phyloP scores from a whole-genome alignment of 2,797 vertebrate genomes.

The Erithacus rubecula region DNA sequence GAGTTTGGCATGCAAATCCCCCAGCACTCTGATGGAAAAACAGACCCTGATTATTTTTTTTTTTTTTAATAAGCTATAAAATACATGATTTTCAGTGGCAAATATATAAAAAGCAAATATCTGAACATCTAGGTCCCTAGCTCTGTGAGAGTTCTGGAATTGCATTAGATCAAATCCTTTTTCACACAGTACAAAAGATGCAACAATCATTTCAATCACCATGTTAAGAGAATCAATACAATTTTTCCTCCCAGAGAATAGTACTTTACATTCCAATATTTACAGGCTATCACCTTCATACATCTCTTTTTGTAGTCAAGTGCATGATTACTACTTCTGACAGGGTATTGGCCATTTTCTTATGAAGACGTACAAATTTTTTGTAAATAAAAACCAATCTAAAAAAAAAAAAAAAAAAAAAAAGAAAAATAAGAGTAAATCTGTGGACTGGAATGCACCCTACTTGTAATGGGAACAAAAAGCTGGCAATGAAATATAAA shows the following conservation, averaged over 20 bases:
- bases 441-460: constrained; percentile 85
- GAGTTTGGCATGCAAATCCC: constrained; percentile 72
- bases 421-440: constrained; percentile 72
- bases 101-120: constrained; percentile 45
- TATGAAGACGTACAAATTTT: constrained; percentile 80
- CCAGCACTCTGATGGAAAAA: constrained; percentile 63
- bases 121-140: constrained; percentile 26
- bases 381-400: constrained; percentile 82
- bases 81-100: constrained; percentile 43
- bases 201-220: constrained; percentile 71
- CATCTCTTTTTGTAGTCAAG: constrained; percentile 71
- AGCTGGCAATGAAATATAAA: constrained; percentile 89
- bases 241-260: constrained; percentile 59
- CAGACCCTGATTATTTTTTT: not conserved
- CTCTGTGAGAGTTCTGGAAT: constrained; percentile 59
- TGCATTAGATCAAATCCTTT: constrained; percentile 67
- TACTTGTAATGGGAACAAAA: constrained; percentile 86
- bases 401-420: constrained; percentile 43
- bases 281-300: constrained; percentile 69
- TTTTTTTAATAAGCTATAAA: constrained; percentile 34
- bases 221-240: constrained; percentile 63
- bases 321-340: constrained; percentile 69
- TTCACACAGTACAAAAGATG: constrained; percentile 58
- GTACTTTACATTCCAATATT: constrained; percentile 68
- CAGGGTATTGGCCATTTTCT: constrained; percentile 72